These are phyloP conservation scores for Halichoerus grypus DNA, from an alignment of 2,113 vertebrate species.

Conservation along the genomic window DNA sequence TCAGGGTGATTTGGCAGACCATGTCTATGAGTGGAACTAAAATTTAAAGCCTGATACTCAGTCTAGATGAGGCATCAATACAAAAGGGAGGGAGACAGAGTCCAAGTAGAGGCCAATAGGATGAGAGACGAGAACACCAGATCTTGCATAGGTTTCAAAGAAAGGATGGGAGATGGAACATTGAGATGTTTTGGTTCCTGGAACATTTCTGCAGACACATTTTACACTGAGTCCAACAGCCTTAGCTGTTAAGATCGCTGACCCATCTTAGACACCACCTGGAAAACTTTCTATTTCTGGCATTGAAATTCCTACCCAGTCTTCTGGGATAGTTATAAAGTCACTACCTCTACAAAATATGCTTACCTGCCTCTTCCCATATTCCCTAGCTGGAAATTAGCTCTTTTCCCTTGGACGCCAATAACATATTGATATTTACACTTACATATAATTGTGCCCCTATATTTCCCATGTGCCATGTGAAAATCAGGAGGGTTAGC, in stretches of 20 bases:
- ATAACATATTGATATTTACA: constrained; percentile 6
- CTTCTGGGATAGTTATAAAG: neutral
- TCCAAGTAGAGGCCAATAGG: neutral
- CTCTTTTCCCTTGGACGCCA: neutral
- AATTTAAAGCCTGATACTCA: neutral
- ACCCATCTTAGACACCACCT: neutral
- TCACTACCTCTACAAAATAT: neutral
- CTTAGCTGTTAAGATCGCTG: neutral
- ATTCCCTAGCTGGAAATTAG: neutral
- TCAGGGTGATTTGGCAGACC: neutral
- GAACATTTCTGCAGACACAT: neutral
- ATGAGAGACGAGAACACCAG: neutral
- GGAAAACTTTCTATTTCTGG: neutral
- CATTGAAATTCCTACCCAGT: constrained; percentile 5
- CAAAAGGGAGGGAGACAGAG: neutral
- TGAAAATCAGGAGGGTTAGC: neutral
- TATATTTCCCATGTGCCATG: neutral
- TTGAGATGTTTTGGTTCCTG: neutral
- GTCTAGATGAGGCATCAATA: neutral
- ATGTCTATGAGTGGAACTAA: neutral
- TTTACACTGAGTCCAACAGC: neutral
- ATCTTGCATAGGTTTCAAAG: neutral
- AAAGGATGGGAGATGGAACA: neutral
- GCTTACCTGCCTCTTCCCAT: neutral
- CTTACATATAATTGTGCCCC: neutral